phyloP scores from a whole-genome alignment of 2,797 vertebrate species.

The Acrossocheilus wenchowensis region DNA sequence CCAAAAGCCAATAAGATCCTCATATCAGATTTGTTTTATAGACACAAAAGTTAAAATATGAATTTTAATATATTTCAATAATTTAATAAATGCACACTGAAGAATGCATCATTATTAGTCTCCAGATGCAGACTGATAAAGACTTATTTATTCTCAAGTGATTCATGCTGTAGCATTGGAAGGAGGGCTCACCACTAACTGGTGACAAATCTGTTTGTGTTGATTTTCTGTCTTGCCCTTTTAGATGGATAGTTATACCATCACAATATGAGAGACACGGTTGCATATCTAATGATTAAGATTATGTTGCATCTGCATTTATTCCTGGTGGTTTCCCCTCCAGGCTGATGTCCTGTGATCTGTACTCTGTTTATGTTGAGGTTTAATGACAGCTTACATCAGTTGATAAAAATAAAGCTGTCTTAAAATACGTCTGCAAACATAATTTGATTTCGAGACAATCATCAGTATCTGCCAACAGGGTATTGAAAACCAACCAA shows the following conservation, averaged over 20 bases:
- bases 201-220: conserved; percentile 11
- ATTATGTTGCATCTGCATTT: not conserved
- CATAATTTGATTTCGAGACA: not conserved
- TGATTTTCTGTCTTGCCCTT: not conserved
- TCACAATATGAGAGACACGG: not conserved
- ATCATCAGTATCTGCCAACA: conserved; percentile 11
- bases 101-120: not conserved
- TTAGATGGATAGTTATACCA: not conserved
- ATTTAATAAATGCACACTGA: not conserved
- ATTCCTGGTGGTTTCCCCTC: not conserved
- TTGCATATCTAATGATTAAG: not conserved
- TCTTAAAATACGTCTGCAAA: conserved; percentile 15
- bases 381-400: not conserved
- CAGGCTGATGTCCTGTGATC: not conserved
- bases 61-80: not conserved
- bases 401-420: conserved; percentile 1
- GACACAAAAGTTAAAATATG: not conserved
- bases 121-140: conserved; percentile 2
- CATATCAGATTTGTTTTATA: not conserved
- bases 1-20: not conserved
- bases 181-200: not conserved
- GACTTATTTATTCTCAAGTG: conserved; percentile 1
- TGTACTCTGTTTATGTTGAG: conserved; percentile 1
- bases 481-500: conserved; percentile 32
- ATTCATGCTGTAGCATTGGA: not conserved